Conservation (phyloP, 2,888 invertebrate species). For the Drosophila lutescens region DNA sequence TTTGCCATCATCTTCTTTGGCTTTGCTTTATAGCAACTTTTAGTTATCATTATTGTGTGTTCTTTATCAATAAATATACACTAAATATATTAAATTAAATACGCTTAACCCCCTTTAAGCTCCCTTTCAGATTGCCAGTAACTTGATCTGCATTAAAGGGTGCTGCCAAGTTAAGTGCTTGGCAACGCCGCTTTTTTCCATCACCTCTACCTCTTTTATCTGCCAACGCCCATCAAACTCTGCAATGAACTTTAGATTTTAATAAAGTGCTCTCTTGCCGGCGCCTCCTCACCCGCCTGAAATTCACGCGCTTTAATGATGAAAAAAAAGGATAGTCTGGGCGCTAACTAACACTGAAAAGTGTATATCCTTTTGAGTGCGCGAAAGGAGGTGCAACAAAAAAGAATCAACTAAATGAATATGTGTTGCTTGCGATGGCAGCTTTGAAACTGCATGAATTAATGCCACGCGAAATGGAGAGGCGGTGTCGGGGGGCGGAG, state of each 20-base stretch:
- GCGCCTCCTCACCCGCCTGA: neutral
- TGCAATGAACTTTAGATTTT: slow-evolving; percentile 51
- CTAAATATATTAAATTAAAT: no score
- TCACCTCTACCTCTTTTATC: slow-evolving; percentile 10
- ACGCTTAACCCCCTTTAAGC: neutral
- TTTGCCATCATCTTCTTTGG: no score
- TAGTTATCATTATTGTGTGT: no score
- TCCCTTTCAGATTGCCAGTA: neutral
- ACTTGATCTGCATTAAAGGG: slow-evolving; percentile 23
- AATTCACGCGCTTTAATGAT: slow-evolving; percentile 45
- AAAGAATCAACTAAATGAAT: slow-evolving; percentile 43
- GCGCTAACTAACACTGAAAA: slow-evolving; percentile 49
- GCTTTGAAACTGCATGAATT: slow-evolving; percentile 69
- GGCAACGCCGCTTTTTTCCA: slow-evolving; percentile 2
- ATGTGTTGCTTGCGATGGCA: slow-evolving; percentile 40
- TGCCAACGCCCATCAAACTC: slow-evolving; percentile 29
- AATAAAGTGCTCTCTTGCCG: slow-evolving; percentile 34
- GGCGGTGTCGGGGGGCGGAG: slow-evolving; percentile 7
- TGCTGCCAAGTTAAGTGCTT: slow-evolving; percentile 17
- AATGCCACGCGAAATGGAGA: slow-evolving; percentile 57
- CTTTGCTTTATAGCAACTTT: no score
- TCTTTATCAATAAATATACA: no score
- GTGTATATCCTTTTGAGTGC: slow-evolving; percentile 46
- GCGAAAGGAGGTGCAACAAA: slow-evolving; percentile 33
- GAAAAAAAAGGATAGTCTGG: slow-evolving; percentile 38